These are phyloP conservation scores for Cephus sareptanus DNA, from an alignment of 2,888 invertebrate species.

Conservation along the genomic window DNA sequence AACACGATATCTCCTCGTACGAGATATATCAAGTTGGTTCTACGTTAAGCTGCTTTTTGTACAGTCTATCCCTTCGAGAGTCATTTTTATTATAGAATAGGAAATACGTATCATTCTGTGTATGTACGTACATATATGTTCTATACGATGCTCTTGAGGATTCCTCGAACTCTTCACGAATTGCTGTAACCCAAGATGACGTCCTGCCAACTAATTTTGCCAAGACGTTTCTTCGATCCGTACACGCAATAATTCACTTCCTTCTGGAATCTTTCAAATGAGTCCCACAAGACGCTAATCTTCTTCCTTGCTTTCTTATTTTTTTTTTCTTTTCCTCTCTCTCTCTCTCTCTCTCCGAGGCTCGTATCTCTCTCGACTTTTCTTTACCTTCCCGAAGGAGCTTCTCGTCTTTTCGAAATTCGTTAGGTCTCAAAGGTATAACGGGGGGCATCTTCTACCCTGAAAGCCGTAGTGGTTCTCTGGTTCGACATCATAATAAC, in stretches of 20 bases:
- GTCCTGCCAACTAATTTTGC: not conserved
- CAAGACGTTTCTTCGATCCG: not conserved
- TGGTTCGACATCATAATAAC: constrained; percentile 18
- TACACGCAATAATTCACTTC: not conserved
- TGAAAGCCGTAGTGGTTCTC: not conserved
- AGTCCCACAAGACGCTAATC: constrained; percentile 15
- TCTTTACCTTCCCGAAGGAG: constrained; percentile 6
- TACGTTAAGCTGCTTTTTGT: not conserved
- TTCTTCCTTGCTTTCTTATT: not conserved
- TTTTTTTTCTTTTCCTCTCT: not conserved
- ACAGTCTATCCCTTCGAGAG: not conserved
- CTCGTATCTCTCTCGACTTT: not conserved
- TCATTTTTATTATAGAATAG: not conserved
- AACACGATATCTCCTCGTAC: not conserved
- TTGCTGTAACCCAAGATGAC: not conserved
- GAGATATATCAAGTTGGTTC: not conserved
- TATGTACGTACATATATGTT: not conserved
- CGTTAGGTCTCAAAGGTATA: not conserved
- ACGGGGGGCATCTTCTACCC: not conserved
- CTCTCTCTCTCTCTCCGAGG: constrained; percentile 16
- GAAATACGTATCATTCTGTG: not conserved
- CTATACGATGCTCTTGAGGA: not conserved
- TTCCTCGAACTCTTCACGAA: not conserved
- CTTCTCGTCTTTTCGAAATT: not conserved
- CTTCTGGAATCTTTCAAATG: not conserved